Percentiles rank a stretch among this genome's conserved stretches.
phyloP scores from a whole-genome alignment of 1,140 invertebrate genomes.

The Ceratitis capitata region DNA sequence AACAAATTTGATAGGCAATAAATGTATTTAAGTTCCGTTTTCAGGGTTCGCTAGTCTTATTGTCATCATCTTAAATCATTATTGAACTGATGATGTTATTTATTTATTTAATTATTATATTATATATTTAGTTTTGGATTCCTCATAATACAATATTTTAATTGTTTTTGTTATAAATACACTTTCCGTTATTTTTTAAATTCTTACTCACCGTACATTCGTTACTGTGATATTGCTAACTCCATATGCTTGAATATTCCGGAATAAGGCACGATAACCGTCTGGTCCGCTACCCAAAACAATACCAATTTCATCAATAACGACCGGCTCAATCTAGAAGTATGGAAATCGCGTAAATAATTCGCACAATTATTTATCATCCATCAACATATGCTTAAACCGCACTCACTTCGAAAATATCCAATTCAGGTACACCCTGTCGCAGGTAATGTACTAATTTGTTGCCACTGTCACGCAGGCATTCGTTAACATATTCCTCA shows the following conservation, averaged over 20 bases:
- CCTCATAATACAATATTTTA: no score
- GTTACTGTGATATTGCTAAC: constrained; percentile 81
- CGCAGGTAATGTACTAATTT: constrained; percentile 75
- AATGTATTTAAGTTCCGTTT: no score
- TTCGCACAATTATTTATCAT: not conserved
- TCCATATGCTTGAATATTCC: constrained; percentile 79
- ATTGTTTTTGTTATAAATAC: no score
- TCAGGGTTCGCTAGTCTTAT: no score
- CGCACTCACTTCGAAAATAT: constrained; percentile 68
- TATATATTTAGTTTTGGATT: no score
- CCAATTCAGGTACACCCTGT: constrained; percentile 75
- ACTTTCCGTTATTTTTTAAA: no score
- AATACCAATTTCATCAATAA: constrained; percentile 83
- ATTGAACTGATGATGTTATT: no score
- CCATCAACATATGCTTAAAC: no score
- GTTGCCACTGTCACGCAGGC: constrained; percentile 77
- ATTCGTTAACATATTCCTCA: constrained; percentile 77
- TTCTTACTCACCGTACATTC: constrained; percentile 73
- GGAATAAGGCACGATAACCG: constrained; percentile 81
- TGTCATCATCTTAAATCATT: no score
- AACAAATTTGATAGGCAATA: no score
- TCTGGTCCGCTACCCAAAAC: constrained; percentile 78
- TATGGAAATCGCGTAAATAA: constrained; percentile 20
- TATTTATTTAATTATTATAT: no score
- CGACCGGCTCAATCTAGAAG: constrained; percentile 76